phyloP scores from a whole-genome alignment of 2,888 invertebrate genomes.

The Rhimphoctona megacephalus region DNA sequence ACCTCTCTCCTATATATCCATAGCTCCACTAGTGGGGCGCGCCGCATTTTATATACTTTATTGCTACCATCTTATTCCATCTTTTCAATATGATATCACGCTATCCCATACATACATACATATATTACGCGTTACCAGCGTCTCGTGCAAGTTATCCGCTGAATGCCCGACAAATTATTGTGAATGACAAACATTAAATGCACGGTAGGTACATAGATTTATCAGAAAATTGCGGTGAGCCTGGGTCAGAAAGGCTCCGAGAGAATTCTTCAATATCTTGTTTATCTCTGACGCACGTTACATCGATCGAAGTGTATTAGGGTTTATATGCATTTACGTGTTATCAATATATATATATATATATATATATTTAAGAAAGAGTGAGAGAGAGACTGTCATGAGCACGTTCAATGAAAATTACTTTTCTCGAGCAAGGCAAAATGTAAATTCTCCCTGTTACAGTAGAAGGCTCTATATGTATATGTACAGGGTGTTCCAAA shows the following conservation, averaged over 20 bases:
- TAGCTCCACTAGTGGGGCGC: constrained; percentile 39
- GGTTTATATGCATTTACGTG: constrained; percentile 3
- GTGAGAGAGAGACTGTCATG: constrained; percentile 40
- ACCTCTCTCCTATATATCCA: constrained; percentile 41
- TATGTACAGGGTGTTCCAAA: constrained; percentile 10
- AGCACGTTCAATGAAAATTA: constrained; percentile 59
- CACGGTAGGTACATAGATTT: constrained; percentile 37
- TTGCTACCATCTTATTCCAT: constrained; percentile 52
- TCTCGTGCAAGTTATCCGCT: constrained; percentile 45
- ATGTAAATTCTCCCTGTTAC: constrained; percentile 33
- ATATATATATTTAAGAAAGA: neutral
- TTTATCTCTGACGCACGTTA: constrained; percentile 53
- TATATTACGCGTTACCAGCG: constrained; percentile 8
- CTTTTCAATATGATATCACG: constrained; percentile 61
- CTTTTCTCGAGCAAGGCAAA: constrained; percentile 51
- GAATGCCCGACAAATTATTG: constrained; percentile 63
- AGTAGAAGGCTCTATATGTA: neutral
- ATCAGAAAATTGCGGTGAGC: constrained; percentile 44
- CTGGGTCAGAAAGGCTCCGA: constrained; percentile 6
- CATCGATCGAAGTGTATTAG: constrained; percentile 54
- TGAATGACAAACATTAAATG: constrained; percentile 64
- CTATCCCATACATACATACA: constrained; percentile 20
- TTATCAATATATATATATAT: constrained; percentile 35
- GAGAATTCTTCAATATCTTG: constrained; percentile 49
- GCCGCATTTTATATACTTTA: constrained; percentile 65